Percentiles rank a stretch among this genome's conserved stretches.
Evolutionary conservation across 1,140 invertebrate genomes (phyloP).

Genomic region (Pseudomyrmex concolor): DNA sequence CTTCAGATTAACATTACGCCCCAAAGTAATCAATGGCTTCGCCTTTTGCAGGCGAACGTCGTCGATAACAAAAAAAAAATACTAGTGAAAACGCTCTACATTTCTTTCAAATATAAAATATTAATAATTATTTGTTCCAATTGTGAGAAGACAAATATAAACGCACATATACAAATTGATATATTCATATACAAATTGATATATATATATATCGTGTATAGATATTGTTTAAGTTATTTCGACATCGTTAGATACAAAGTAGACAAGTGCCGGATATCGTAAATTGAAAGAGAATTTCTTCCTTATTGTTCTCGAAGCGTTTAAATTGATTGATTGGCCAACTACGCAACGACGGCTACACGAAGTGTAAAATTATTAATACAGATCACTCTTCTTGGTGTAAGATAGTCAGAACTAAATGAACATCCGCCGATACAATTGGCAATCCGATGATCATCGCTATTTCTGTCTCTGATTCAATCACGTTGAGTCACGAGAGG

Average conservation of each 20-base stretch:
- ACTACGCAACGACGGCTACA: conserved; percentile 55
- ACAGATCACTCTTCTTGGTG: conserved; percentile 58
- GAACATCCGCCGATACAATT: conserved; percentile 72
- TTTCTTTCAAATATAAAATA: not conserved
- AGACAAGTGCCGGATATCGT: not conserved
- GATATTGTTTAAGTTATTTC: not conserved
- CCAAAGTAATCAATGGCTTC: conserved; percentile 48
- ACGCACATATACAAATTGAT: not conserved
- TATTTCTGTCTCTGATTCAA: conserved; percentile 74
- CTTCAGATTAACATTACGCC: conserved; percentile 53
- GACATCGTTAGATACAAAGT: not conserved
- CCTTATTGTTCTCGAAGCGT: not conserved
- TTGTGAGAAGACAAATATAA: not conserved
- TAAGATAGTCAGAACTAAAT: conserved; percentile 53
- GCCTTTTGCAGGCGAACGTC: not conserved
- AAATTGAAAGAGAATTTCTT: not conserved
- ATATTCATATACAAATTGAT: no score
- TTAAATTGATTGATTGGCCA: conserved; percentile 49
- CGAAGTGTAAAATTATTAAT: conserved; percentile 67
- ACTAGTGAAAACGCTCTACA: not conserved
- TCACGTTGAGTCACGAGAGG: conserved; percentile 45
- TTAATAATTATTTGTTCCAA: no score
- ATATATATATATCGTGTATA: no score
- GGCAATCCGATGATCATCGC: conserved; percentile 65
- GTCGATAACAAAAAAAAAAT: not conserved